Percentiles rank a stretch among this genome's conserved stretches.
These are phyloP conservation scores for Hyphantria cunea DNA, from an alignment of 1,140 invertebrate species.

Conservation along the genomic window DNA sequence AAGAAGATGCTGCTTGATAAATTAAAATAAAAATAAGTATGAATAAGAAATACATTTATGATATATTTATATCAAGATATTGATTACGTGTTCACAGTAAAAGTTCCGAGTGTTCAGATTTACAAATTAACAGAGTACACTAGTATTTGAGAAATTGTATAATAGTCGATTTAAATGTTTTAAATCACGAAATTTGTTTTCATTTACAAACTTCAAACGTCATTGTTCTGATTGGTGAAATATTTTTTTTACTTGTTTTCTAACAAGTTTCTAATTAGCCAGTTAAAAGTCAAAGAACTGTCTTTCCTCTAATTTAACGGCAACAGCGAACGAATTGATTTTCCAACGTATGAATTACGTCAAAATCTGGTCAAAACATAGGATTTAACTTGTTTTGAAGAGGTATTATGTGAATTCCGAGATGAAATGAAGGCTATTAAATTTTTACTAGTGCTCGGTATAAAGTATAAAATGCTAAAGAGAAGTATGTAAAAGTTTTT, in stretches of 20 bases:
- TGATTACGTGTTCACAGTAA: too few relatives aligned
- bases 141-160: neutral
- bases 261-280: conserved; percentile 43
- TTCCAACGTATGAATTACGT: conserved; percentile 44
- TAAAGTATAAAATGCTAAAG: conserved; percentile 26
- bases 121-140: too few relatives aligned
- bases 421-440: conserved; percentile 34
- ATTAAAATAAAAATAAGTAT: too few relatives aligned
- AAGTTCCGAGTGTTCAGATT: too few relatives aligned
- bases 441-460: conserved; percentile 37
- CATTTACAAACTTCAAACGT: neutral
- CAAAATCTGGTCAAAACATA: conserved; percentile 67
- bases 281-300: conserved; percentile 38
- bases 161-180: neutral
- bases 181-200: neutral
- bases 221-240: neutral
- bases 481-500: conserved; percentile 31
- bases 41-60: too few relatives aligned
- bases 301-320: conserved; percentile 37
- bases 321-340: conserved; percentile 35
- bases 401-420: conserved; percentile 36
- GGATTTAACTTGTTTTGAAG: conserved; percentile 54
- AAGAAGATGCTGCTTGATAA: too few relatives aligned
- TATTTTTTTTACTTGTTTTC: conserved; percentile 29
- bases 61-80: too few relatives aligned